phyloP scores from a whole-genome alignment of 1,140 invertebrate genomes.

The Drosophila bocqueti region DNA sequence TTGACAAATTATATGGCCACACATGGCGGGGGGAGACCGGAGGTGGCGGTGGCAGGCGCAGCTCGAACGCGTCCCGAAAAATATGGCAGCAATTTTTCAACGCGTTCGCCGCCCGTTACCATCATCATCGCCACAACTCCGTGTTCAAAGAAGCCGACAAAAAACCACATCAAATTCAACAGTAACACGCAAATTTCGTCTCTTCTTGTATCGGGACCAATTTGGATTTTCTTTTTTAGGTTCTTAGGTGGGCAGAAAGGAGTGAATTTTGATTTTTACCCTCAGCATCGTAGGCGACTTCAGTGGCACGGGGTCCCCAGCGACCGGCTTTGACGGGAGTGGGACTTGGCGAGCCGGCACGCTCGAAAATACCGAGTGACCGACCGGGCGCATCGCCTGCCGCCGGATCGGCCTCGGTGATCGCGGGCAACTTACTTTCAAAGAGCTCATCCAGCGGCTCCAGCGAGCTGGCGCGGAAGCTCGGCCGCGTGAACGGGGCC shows the following conservation, averaged over 20 bases:
- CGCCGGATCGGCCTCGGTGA: constrained; percentile 62
- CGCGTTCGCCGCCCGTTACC: constrained; percentile 36
- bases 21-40: constrained; percentile 23
- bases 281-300: constrained; percentile 89
- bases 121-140: constrained; percentile 19
- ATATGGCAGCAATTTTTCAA: constrained; percentile 75
- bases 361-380: constrained; percentile 83
- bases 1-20: constrained; percentile 63
- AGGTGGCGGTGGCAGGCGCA: not conserved
- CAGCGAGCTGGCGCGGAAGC: constrained; percentile 83
- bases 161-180: constrained; percentile 58
- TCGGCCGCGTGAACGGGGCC: constrained; percentile 82
- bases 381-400: constrained; percentile 58
- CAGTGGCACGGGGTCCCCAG: constrained; percentile 88
- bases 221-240: constrained; percentile 26
- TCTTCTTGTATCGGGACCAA: constrained; percentile 67
- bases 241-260: constrained; percentile 25
- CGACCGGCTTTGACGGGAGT: constrained; percentile 89
- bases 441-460: constrained; percentile 86
- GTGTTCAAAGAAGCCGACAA: constrained; percentile 55
- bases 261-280: constrained; percentile 86
- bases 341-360: constrained; percentile 87
- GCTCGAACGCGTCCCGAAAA: constrained; percentile 62
- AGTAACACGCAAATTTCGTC: constrained; percentile 67
- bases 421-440: constrained; percentile 86